Percentiles rank a stretch among this genome's conserved stretches.
phyloP scores from a whole-genome alignment of 2,888 invertebrate genomes.

The Diarsia mendica region DNA sequence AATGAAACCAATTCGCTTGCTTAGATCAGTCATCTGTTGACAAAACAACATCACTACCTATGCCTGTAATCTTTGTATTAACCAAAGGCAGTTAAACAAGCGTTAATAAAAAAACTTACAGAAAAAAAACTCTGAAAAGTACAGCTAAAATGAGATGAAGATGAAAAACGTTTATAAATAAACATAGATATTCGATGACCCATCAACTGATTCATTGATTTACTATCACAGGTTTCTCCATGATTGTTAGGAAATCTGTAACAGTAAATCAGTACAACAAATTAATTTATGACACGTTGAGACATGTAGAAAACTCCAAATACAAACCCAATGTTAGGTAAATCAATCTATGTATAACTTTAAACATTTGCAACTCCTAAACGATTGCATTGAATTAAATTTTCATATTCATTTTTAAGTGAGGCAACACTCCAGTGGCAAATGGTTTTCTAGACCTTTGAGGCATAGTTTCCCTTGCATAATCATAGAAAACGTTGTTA shows the following conservation, averaged over 20 bases:
- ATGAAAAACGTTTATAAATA: not conserved
- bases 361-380: constrained; percentile 10
- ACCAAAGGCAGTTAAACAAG: too few species aligned
- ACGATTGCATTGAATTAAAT: constrained; percentile 45
- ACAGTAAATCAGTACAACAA: constrained; percentile 1
- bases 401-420: constrained; percentile 44
- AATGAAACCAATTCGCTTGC: too few species aligned
- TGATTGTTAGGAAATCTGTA: not conserved
- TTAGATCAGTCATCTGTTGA: not conserved
- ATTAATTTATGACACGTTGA: not conserved
- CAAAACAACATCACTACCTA: too few species aligned
- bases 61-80: too few species aligned
- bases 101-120: not conserved
- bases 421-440: constrained; percentile 48
- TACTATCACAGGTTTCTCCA: constrained; percentile 6
- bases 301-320: constrained; percentile 5
- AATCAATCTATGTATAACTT: constrained; percentile 17
- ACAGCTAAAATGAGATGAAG: not conserved
- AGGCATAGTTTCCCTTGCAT: constrained; percentile 63
- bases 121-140: not conserved
- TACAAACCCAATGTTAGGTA: constrained; percentile 13
- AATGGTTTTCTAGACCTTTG: constrained; percentile 52
- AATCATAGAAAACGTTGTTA: constrained; percentile 67
- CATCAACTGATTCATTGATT: not conserved
- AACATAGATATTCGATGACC: not conserved